Evolutionary conservation across 1,140 invertebrate species (phyloP).

Genomic region (Sinella curviseta): DNA sequence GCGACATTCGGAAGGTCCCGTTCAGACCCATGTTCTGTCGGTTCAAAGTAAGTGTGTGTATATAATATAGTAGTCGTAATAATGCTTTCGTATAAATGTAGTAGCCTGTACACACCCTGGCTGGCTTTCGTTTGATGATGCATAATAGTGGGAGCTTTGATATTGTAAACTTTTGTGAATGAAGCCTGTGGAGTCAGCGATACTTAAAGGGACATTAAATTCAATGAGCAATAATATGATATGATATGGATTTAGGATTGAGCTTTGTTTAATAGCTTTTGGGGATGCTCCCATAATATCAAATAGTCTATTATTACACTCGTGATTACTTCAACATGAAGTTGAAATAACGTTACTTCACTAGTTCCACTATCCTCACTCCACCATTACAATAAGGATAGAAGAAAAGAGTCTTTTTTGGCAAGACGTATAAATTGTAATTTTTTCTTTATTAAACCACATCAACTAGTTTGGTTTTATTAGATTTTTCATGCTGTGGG

Average conservation of each 20-base stretch:
- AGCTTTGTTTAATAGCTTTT: neutral
- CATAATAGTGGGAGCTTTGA: neutral
- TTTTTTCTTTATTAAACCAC: conserved; percentile 7
- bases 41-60: conserved; percentile 77
- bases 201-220: conserved; percentile 1
- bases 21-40: conserved; percentile 73
- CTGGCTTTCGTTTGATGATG: no score
- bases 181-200: neutral
- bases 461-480: neutral
- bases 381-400: no score
- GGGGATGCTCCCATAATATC: neutral
- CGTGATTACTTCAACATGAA: neutral
- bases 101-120: no score
- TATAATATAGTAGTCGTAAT: no score
- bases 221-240: neutral
- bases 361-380: no score
- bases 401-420: neutral
- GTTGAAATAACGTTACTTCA: neutral
- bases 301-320: neutral
- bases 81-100: no score
- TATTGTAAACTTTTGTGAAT: neutral
- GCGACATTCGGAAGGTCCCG: conserved; percentile 70
- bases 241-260: neutral
- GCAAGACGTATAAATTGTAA: neutral
- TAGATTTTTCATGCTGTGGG: neutral